Evolutionary conservation across 1,140 invertebrate genomes (phyloP).

Genomic region (Glomeris maerens): DNA sequence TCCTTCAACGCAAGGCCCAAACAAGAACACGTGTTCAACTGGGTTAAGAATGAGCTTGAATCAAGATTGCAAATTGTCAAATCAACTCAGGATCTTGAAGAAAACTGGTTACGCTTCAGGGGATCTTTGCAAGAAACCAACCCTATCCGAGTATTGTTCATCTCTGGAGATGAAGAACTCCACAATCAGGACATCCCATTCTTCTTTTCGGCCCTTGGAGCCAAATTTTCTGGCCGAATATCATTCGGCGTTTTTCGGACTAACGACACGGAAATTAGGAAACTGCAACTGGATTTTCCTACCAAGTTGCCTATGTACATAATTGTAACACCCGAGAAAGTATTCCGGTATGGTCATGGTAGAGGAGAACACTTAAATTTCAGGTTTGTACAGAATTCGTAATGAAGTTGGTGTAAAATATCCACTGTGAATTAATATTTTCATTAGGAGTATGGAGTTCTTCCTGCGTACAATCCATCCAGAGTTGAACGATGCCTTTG

Average conservation of each 20-base stretch:
- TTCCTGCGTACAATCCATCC: constrained; percentile 35
- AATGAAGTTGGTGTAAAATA: too few species aligned
- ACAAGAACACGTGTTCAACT: constrained; percentile 30
- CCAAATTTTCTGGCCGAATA: constrained; percentile 38
- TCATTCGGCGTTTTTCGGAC: constrained; percentile 32
- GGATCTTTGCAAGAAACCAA: not conserved
- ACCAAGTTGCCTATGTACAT: constrained; percentile 27
- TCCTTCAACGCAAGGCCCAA: not conserved
- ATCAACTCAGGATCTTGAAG: constrained; percentile 21
- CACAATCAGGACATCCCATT: constrained; percentile 27
- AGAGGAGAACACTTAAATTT: constrained; percentile 33
- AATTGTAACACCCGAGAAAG: constrained; percentile 33
- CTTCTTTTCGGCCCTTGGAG: constrained; percentile 38
- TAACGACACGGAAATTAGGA: constrained; percentile 21
- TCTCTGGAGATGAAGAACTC: too few species aligned
- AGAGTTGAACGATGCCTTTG: constrained; percentile 39
- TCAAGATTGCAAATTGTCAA: constrained; percentile 17
- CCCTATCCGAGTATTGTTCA: not conserved
- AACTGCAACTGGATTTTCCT: constrained; percentile 18
- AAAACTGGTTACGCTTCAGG: constrained; percentile 24
- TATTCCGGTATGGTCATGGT: constrained; percentile 30
- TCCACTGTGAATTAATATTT: too few species aligned
- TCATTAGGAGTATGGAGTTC: constrained; percentile 33
- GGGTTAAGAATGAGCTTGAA: constrained; percentile 22
- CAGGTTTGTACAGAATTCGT: too few species aligned